Evolutionary conservation across 2,888 invertebrate species (phyloP), one percentile per base, ranked within the genome.

Genomic region (Galerucella nymphaeae): DNA sequence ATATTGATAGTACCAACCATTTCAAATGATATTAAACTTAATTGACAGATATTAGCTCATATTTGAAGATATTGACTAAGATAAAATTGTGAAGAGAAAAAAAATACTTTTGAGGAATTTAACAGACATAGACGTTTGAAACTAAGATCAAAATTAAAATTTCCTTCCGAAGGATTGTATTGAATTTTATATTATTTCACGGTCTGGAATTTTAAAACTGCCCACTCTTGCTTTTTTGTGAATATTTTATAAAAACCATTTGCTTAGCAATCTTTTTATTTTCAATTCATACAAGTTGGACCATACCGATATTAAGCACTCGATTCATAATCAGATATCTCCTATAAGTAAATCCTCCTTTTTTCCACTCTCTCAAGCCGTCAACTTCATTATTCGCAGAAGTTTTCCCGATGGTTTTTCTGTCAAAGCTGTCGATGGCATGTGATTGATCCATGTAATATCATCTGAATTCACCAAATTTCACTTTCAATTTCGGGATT

Each of bases 11-110:
- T 38, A 59, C 41, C 13, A 1, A 13, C 45, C 11, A 68, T 68
- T 61, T 68, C 30, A 20, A 53, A 62, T 69, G 41, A 53, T 42
- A 62, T 69, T 69, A 69, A 23, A 20, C 14, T 16, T 58, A 58
- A 58, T 67, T 67, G 58, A 67, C 67, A 48, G 30, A 57, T 18
- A 53, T 38, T 55, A 65, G 38, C 65, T 16, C 13, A 14, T 53
- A n/a, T 9, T 18, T 10, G 5, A 13, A 53, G 23, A 41, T 42
- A 9, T 14, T 9, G 13, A 16, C 10, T 10, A 42, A 62, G 23
- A 42, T 10, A 10, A 61, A 61, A 61, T 41, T 38, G 38, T 8
- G 14, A 59, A 41, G 42, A 6, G 16, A 61, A 42, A 59, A 8
- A 30, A 59, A 59, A 59, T 58, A 10, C 58, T 62, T 41, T 42